Percentiles rank a stretch among this genome's conserved stretches.
These are phyloP conservation scores for Varroa destructor DNA, from an alignment of 1,140 invertebrate genomes.

Conservation along the genomic window DNA sequence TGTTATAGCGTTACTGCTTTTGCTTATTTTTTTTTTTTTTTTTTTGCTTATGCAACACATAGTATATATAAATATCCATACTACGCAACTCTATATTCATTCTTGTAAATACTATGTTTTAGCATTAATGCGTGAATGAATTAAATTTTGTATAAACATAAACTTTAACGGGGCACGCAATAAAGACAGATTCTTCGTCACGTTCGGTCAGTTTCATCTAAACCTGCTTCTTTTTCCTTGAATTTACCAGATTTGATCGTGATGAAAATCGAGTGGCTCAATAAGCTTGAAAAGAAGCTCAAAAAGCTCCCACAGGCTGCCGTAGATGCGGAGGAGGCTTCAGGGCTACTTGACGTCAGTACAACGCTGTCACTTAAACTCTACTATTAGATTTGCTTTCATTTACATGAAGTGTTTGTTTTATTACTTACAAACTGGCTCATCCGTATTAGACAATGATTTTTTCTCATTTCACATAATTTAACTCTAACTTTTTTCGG, in stretches of 20 bases:
- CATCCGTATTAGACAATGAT: not conserved
- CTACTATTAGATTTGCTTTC: not conserved
- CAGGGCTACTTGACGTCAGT: slow-evolving; percentile 70
- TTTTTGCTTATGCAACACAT: too few species aligned
- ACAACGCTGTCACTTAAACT: slow-evolving; percentile 40
- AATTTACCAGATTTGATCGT: slow-evolving; percentile 31
- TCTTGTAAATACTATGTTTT: too few species aligned
- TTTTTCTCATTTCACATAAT: not conserved
- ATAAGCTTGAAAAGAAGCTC: slow-evolving; percentile 63
- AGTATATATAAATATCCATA: too few species aligned
- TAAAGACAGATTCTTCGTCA: too few species aligned
- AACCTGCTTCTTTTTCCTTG: not conserved
- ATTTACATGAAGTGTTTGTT: not conserved
- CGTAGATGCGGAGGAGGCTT: slow-evolving; percentile 84
- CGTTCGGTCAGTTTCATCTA: too few species aligned
- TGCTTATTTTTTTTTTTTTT: too few species aligned
- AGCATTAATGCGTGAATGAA: too few species aligned
- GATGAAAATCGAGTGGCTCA: slow-evolving; percentile 60
- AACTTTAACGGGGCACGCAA: too few species aligned
- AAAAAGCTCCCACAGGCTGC: slow-evolving; percentile 54
- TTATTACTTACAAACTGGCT: too few species aligned
- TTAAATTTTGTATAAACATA: too few species aligned
- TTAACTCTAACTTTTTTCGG: not conserved
- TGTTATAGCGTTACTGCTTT: too few species aligned
- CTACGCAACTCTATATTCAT: too few species aligned